Base-by-base conservation (phyloP, 2,888 invertebrate species). In the Cryptocephalus moraei region DNA sequence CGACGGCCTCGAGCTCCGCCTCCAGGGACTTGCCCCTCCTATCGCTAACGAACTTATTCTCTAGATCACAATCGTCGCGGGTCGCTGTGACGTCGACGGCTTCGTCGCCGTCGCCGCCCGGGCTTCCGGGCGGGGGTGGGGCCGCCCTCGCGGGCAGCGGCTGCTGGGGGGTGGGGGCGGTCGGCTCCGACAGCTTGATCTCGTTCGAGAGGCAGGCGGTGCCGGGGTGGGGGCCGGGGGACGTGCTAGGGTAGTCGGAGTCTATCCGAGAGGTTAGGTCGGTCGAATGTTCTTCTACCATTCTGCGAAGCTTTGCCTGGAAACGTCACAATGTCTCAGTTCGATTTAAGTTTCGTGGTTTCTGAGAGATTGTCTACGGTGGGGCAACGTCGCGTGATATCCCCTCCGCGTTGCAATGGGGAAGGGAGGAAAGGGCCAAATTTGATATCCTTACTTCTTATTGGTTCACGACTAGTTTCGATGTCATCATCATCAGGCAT, bases 281-380 rank as follows among this genome's bases (percentile, higher is more conserved):
- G 51, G 71, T 69, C 62, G 74, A 73, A 75, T 89, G 88, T 77
- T 90, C 89, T 74, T 89, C 89, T 67, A 89, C 88, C 89, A 89
- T 89, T 75, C 85, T 87, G 75, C 86, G 66, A 62, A 66, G 63
- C 64, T 66, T 67, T 60, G 63, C 66, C 67, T 68, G 50, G 6
- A 62, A 65, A 22, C 22, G 22, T 22, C 22, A 22, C 22, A 22
- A 22, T 22, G 3, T 22, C 3, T 22, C 6, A 22, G 22, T 6
- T 22, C 22, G 22, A 22, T 6, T 22, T 4, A 22, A 22, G 22
- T 4, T 22, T 22, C 6, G 22, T 4, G 2, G 22, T 22, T 22
- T 22, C 22, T n/a, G n/a, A n/a, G n/a, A n/a, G n/a, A n/a, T n/a
- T n/a, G n/a, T n/a, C n/a, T n/a, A n/a, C n/a, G n/a, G n/a, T n/a